Evolutionary conservation across 2,113 vertebrate genomes (phyloP).

Genomic region (Perca flavescens): DNA sequence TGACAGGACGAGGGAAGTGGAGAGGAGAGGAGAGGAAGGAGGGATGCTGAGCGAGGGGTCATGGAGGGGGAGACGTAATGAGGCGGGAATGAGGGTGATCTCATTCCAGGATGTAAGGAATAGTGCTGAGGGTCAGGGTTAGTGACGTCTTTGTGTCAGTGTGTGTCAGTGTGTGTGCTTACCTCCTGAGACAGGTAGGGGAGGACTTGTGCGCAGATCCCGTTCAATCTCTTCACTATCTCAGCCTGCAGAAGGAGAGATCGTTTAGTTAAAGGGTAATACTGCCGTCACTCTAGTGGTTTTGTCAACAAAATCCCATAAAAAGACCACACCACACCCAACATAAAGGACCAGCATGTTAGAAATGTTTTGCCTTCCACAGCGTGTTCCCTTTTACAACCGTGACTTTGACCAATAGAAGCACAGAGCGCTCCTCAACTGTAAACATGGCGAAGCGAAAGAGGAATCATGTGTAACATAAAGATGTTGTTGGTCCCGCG

Average conservation of each 20-base stretch:
- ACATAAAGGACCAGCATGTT: background rate
- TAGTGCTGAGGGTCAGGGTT: slow-evolving; percentile 62
- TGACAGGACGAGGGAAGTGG: slow-evolving; percentile 41
- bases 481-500: background rate
- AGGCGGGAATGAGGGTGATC: slow-evolving; percentile 75
- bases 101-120: slow-evolving; percentile 74
- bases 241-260: slow-evolving; percentile 87
- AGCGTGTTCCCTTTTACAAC: background rate
- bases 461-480: background rate
- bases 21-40: slow-evolving; percentile 30
- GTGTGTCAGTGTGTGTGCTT: slow-evolving; percentile 46
- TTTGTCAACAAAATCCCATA: background rate
- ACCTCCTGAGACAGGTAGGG: slow-evolving; percentile 99
- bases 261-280: background rate
- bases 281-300: background rate
- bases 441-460: background rate
- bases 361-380: background rate
- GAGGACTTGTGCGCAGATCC: slow-evolving; percentile 97
- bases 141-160: slow-evolving; percentile 42
- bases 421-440: background rate
- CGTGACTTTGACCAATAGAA: background rate
- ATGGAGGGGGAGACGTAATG: slow-evolving; percentile 68
- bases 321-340: background rate
- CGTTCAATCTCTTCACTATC: slow-evolving; percentile 98
- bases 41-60: slow-evolving; percentile 68